Evolutionary conservation across 92 coral and sea anemone species (phyloP).

Genomic region (Anthopleura xanthogrammica): DNA sequence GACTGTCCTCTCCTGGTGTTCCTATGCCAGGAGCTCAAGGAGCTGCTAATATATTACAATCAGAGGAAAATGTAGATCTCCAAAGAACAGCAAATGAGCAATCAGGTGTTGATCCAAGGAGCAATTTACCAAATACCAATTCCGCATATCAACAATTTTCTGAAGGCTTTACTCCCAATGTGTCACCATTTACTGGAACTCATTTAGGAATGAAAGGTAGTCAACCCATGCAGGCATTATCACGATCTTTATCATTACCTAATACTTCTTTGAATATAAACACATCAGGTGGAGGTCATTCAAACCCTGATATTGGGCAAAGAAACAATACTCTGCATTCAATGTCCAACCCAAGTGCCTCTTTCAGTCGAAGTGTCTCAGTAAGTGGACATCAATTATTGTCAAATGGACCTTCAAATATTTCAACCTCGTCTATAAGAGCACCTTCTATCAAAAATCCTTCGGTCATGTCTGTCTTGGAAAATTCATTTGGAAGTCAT

Average conservation of each 20-base stretch:
- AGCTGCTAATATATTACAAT: conserved; percentile 54
- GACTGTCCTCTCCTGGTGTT: conserved; percentile 55
- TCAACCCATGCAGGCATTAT: conserved; percentile 56
- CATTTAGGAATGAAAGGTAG: conserved; percentile 56
- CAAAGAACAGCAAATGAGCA: conserved; percentile 78
- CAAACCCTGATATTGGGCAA: conserved; percentile 33
- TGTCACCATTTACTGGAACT: conserved; percentile 84
- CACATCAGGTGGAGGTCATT: conserved; percentile 23
- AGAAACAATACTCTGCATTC: conserved; percentile 13
- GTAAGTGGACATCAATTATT: conserved; percentile 37
- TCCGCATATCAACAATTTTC: conserved; percentile 57
- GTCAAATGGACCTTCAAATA: conserved; percentile 68
- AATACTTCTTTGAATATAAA: conserved; percentile 45
- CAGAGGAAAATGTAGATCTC: conserved; percentile 47
- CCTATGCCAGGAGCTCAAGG: conserved; percentile 52
- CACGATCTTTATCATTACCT: conserved; percentile 74
- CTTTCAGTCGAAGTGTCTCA: conserved; percentile 35
- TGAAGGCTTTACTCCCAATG: conserved; percentile 83
- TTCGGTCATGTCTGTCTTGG: conserved; percentile 77
- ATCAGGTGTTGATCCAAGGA: conserved; percentile 71
- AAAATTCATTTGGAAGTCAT: conserved; percentile 78
- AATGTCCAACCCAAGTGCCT: conserved; percentile 13
- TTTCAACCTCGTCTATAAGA: conserved; percentile 12
- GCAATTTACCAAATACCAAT: conserved; percentile 44
- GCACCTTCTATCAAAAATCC: conserved; percentile 48